Evolutionary conservation across 92 coral and sea anemone species (phyloP).

Genomic region (Parazoanthus darwini): DNA sequence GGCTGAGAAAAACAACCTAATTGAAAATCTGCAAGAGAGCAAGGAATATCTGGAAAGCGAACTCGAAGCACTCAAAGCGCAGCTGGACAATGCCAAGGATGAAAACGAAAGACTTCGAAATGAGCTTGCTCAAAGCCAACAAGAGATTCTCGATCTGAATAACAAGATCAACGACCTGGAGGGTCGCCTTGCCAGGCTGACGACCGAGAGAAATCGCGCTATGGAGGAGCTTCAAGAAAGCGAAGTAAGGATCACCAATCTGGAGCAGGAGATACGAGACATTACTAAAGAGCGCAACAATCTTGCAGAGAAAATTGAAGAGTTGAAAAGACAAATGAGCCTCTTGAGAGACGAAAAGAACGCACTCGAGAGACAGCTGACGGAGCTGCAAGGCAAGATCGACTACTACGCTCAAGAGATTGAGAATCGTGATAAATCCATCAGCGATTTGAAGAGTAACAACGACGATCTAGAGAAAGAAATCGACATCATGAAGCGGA

Average conservation of each 20-base stretch:
- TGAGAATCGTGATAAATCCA: slow-evolving; percentile 80
- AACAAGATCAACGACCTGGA: slow-evolving; percentile 85
- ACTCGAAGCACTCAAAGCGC: slow-evolving; percentile 69
- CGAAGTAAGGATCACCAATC: slow-evolving; percentile 61
- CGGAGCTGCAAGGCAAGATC: slow-evolving; percentile 88
- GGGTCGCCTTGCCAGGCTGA: slow-evolving; percentile 71
- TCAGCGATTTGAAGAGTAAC: slow-evolving; percentile 75
- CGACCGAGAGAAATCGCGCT: slow-evolving; percentile 88
- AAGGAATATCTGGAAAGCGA: slow-evolving; percentile 78
- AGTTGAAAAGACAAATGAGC: slow-evolving; percentile 67
- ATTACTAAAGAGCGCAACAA: slow-evolving; percentile 71
- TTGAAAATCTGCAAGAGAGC: slow-evolving; percentile 67
- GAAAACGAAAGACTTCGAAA: slow-evolving; percentile 72
- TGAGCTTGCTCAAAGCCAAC: slow-evolving; percentile 61
- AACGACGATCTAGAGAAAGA: slow-evolving; percentile 82
- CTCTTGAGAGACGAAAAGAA: slow-evolving; percentile 82
- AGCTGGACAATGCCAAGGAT: slow-evolving; percentile 63
- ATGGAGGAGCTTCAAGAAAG: slow-evolving; percentile 79
- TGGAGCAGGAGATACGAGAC: slow-evolving; percentile 88
- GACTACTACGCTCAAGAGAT: slow-evolving; percentile 78
- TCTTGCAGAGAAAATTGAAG: slow-evolving; percentile 87
- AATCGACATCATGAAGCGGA: slow-evolving; percentile 81
- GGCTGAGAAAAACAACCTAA: slow-evolving; percentile 79
- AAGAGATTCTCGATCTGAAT: slow-evolving; percentile 75
- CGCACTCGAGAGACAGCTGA: slow-evolving; percentile 73